A percentile compares a stretch with the other conserved stretches of the same genome.
Conservation (phyloP, 2,888 invertebrate species). For the Pheosia gnoma region DNA sequence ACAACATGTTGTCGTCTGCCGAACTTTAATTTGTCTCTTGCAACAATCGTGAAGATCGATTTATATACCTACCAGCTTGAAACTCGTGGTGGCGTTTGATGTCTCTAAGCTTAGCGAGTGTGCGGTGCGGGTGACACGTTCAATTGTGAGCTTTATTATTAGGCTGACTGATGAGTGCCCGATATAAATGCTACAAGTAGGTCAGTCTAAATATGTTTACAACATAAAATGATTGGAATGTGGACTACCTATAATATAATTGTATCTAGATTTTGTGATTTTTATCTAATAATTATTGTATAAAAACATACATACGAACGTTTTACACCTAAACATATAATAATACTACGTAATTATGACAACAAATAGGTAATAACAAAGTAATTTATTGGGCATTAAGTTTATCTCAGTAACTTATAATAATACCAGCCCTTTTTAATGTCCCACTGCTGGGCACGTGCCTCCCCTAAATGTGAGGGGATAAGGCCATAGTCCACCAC, state of each 20-base stretch:
- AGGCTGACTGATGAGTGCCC: conserved; percentile 15
- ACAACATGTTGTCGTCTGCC: not conserved
- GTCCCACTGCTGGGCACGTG: no score
- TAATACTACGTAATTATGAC: no score
- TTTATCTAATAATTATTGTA: not conserved
- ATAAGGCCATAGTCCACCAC: no score
- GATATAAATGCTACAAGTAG: conserved; percentile 23
- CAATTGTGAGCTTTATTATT: conserved; percentile 38
- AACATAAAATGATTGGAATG: not conserved
- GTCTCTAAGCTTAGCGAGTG: conserved; percentile 18
- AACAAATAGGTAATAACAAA: no score
- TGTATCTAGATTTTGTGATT: not conserved
- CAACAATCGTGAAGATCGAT: not conserved
- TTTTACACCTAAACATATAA: no score
- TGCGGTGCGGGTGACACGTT: conserved; percentile 28
- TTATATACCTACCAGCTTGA: not conserved
- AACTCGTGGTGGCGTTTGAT: conserved; percentile 13
- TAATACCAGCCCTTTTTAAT: no score
- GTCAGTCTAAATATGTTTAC: conserved; percentile 22
- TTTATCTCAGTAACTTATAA: no score
- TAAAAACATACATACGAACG: no score
- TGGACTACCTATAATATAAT: not conserved
- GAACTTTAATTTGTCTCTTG: not conserved
- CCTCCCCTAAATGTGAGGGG: no score
- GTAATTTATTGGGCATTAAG: no score